These are phyloP conservation scores for Lamproptera curius DNA, from an alignment of 2,888 invertebrate genomes.

Conservation along the genomic window DNA sequence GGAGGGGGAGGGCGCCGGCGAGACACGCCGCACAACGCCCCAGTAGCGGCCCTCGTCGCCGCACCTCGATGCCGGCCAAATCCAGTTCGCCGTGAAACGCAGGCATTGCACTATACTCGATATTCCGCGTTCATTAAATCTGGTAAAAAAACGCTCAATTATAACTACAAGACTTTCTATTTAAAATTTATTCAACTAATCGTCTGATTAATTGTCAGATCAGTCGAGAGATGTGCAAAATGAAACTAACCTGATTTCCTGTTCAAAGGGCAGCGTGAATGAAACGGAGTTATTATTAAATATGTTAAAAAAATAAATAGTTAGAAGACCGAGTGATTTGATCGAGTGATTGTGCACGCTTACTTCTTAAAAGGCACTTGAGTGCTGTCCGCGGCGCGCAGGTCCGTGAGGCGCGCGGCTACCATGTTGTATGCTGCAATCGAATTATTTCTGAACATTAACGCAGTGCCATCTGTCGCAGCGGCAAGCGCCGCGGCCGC, in stretches of 20 bases:
- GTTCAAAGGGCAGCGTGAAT: constrained; percentile 36
- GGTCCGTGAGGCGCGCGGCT: constrained; percentile 96
- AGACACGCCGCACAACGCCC: constrained; percentile 41
- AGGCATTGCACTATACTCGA: constrained; percentile 89
- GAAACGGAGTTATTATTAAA: neutral
- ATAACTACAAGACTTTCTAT: no score
- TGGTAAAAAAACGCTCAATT: no score
- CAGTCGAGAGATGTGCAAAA: no score
- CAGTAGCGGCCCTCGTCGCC: constrained; percentile 52
- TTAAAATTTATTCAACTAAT: no score
- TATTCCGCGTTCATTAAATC: constrained; percentile 96
- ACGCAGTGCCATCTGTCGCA: constrained; percentile 52
- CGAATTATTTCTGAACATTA: constrained; percentile 82
- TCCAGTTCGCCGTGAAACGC: constrained; percentile 81
- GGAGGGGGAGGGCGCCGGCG: constrained; percentile 35
- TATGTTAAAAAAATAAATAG: constrained; percentile 19
- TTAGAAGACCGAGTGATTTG: constrained; percentile 14
- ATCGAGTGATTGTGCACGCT: constrained; percentile 70
- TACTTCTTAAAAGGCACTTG: constrained; percentile 99
- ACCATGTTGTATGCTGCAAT: constrained; percentile 98
- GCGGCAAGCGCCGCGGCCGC: constrained; percentile 28
- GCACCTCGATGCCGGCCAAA: constrained; percentile 87
- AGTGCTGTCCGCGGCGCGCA: constrained; percentile 95
- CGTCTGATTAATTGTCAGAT: no score
- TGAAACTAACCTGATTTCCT: constrained; percentile 69